These are phyloP conservation scores for Larimichthys crocea DNA, from an alignment of 2,113 vertebrate species.

Conservation along the genomic window DNA sequence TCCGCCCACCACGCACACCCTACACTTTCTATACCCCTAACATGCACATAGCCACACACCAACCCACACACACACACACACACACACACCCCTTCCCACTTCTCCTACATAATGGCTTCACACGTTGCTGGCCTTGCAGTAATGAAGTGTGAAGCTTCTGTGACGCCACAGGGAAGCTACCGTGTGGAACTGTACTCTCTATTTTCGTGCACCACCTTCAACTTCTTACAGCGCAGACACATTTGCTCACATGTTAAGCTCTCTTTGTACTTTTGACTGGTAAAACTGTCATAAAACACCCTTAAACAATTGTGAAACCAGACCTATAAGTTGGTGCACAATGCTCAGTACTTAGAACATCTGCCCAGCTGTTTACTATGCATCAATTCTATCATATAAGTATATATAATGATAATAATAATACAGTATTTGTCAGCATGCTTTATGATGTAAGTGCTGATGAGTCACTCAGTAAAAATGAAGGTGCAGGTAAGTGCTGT, in stretches of 20 bases:
- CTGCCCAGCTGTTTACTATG: not conserved
- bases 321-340: not conserved
- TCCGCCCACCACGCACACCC: not conserved
- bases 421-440: not conserved
- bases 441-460: not conserved
- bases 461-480: not conserved
- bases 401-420: no score
- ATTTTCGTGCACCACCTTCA: slow-evolving; percentile 60
- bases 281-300: slow-evolving; percentile 21
- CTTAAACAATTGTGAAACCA: slow-evolving; percentile 16
- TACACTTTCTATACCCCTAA: not conserved
- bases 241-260: slow-evolving; percentile 28
- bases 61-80: not conserved
- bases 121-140: slow-evolving; percentile 70
- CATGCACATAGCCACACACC: not conserved
- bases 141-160: slow-evolving; percentile 80
- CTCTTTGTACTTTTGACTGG: slow-evolving; percentile 10
- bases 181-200: slow-evolving; percentile 58
- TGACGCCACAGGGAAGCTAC: slow-evolving; percentile 62
- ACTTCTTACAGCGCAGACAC: slow-evolving; percentile 27
- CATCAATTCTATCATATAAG: not conserved
- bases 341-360: not conserved
- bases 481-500: not conserved
- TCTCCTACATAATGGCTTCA: slow-evolving; percentile 70
- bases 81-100: slow-evolving; percentile 20